Base-by-base conservation (phyloP, 2,888 invertebrate genomes). In the Cheilosia vernalis region DNA sequence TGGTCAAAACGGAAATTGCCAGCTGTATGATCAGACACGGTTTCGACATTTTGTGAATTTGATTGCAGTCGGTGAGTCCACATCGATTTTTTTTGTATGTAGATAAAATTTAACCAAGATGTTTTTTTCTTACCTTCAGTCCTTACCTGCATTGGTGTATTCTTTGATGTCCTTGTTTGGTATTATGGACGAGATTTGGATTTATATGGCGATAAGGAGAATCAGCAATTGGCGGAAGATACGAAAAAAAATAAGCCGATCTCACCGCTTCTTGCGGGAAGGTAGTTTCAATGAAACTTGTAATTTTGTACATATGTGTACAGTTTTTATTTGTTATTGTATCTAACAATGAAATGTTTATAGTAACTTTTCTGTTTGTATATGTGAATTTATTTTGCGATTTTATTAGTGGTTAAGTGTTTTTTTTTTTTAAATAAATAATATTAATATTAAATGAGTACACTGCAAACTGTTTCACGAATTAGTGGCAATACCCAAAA, bases 1-100 rank as follows among this genome's bases (percentile, higher is more conserved):
- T 88, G 94, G 93, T 1, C 91, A 92, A 24, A 93, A 91, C 44
- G 95, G 95, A 10, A 94, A 95, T 88, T 95, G 95, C 87, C 95
- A 95, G 93, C 90, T 95, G 19, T 95, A 95, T 88, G 94, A 95
- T 89, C 94, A 93, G 87, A 92, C 93, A 19, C 92, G 92, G 42
- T 94, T 95, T 89, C 92, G 95, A 27, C 92, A 93, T 88, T 92
- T 93, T 67, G 91, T 95, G 3, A 95, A 95, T 89, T 89, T 93
- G 1, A 90, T 93, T 13, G 93, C 94, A 7, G 93, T 93, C 64
- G 90, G 94, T 94, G 89, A 92, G 89, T 90, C 19, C 10, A 13
- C 4, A 37, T 13, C 1, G 13, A 37, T 37, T 13, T 4, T 13
- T 37, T 13, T 13, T 37, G 10, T 30, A 2, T 9, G 6, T 37